A percentile compares a stretch with the other conserved stretches of the same genome.
These are phyloP conservation scores for Triplophysa dalaica DNA, from an alignment of 2,113 vertebrate genomes.

Conservation along the genomic window DNA sequence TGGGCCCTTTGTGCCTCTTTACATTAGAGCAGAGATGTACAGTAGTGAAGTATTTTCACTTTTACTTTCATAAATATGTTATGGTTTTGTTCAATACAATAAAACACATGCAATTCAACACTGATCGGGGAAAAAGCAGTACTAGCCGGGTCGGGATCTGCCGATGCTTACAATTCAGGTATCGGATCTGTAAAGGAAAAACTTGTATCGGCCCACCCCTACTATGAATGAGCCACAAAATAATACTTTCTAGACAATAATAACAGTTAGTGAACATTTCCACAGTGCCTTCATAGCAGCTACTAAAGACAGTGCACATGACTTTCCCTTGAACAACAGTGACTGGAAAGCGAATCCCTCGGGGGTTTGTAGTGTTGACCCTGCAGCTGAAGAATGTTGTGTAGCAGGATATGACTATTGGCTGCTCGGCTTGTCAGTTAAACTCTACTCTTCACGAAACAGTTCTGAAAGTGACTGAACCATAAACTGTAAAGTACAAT, in stretches of 20 bases:
- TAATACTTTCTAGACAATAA: not conserved
- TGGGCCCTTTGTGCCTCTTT: too few relatives aligned
- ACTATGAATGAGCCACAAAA: too few relatives aligned
- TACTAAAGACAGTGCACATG: not conserved
- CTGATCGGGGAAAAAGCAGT: too few relatives aligned
- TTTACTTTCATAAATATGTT: too few relatives aligned
- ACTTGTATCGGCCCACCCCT: too few relatives aligned
- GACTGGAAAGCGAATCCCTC: conserved; percentile 25
- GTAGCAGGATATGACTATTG: conserved; percentile 19
- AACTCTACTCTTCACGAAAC: not conserved
- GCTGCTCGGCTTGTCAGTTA: not conserved
- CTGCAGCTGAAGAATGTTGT: conserved; percentile 29
- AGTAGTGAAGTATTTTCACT: too few relatives aligned
- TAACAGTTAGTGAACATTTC: not conserved
- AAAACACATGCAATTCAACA: too few relatives aligned
- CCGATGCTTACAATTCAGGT: not conserved
- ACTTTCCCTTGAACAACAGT: conserved; percentile 38
- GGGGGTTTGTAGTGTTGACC: conserved; percentile 31
- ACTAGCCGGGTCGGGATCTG: too few relatives aligned
- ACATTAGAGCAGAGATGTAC: too few relatives aligned
- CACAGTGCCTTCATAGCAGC: too few relatives aligned
- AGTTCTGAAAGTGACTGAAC: not conserved
- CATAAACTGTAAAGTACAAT: not conserved
- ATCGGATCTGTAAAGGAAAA: not conserved
- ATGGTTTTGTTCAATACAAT: too few relatives aligned